These are phyloP conservation scores for Latrodectus geometricus DNA, from an alignment of 1,140 invertebrate species.

Conservation along the genomic window DNA sequence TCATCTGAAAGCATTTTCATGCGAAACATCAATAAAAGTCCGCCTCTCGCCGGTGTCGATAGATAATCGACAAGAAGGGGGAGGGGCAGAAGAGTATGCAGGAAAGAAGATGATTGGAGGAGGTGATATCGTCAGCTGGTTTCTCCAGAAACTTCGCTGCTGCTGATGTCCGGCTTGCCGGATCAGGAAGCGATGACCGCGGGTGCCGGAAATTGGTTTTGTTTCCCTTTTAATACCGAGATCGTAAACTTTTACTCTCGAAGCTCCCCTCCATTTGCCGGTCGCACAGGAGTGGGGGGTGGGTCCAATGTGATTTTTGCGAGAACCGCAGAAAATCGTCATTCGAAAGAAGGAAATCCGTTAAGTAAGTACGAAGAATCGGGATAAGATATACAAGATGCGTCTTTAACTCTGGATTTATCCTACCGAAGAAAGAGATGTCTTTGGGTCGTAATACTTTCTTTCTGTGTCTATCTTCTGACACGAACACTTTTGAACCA, in stretches of 20 bases:
- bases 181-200: conserved; percentile 54
- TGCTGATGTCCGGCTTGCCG: conserved; percentile 1
- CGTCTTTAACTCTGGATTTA: too few species aligned
- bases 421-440: too few species aligned
- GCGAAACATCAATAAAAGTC: too few species aligned
- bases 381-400: neutral
- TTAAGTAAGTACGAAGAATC: neutral
- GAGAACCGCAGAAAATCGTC: neutral
- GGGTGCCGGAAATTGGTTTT: conserved; percentile 60
- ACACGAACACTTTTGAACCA: too few species aligned
- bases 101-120: neutral
- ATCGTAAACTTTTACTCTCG: conserved; percentile 51
- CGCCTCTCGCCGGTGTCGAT: too few species aligned
- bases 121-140: conserved; percentile 47
- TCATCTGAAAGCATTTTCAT: too few species aligned
- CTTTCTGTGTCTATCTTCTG: too few species aligned
- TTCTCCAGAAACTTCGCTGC: conserved; percentile 18
- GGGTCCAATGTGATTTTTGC: neutral
- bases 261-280: neutral
- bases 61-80: too few species aligned
- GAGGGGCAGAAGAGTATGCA: too few species aligned
- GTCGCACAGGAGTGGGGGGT: neutral
- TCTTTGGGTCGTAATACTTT: too few species aligned
- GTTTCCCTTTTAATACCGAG: conserved; percentile 51
- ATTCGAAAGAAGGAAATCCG: neutral